Conservation (phyloP, 2,888 invertebrate genomes). For the Aphidoletes aphidimyza region DNA sequence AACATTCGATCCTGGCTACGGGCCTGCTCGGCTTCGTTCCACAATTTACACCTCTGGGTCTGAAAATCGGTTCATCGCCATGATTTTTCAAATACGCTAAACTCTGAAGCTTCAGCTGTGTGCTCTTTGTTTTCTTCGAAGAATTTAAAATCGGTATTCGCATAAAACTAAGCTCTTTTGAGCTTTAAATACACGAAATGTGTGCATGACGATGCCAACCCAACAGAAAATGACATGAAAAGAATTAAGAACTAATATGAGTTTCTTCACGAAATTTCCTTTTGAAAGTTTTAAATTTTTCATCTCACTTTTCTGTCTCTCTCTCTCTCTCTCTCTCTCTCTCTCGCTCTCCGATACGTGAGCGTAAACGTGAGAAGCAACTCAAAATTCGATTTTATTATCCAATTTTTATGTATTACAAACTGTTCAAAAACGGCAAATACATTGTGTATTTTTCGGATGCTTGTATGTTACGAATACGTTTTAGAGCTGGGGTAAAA, state of each 20-base stretch:
- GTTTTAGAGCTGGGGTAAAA: too few species aligned
- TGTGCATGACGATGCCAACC: background rate
- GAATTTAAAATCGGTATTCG: too few species aligned
- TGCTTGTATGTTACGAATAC: too few species aligned
- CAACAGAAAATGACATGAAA: background rate
- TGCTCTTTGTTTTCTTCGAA: background rate
- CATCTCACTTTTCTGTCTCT: background rate
- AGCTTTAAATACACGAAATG: too few species aligned
- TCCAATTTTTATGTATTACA: background rate
- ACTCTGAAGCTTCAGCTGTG: too few species aligned
- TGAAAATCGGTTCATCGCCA: background rate
- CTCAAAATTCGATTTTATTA: background rate
- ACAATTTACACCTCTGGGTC: background rate
- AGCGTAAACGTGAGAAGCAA: slow-evolving; percentile 29
- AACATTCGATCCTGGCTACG: too few species aligned
- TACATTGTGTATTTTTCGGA: background rate
- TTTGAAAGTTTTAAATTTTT: background rate
- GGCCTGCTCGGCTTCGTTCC: too few species aligned
- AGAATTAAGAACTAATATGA: background rate
- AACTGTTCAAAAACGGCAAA: background rate
- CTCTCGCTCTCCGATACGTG: background rate
- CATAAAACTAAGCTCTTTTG: too few species aligned
- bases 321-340: too few species aligned
- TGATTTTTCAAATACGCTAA: background rate
- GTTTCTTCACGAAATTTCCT: background rate